These are phyloP conservation scores for Zoanthus sansibaricus DNA, from an alignment of 92 coral and sea anemone species.

Conservation along the genomic window DNA sequence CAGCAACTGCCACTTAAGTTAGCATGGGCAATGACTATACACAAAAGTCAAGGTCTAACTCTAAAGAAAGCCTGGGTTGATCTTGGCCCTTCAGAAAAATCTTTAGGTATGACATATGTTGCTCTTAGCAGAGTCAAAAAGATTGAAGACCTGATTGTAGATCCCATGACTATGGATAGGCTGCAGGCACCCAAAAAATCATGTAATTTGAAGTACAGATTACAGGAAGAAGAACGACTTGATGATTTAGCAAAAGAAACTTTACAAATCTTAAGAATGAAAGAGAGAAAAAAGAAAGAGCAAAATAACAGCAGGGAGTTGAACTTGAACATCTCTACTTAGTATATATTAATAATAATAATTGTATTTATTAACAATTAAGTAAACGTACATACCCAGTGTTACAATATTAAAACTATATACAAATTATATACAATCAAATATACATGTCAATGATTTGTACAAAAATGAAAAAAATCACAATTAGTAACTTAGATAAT, in stretches of 20 bases:
- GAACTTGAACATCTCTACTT: background rate
- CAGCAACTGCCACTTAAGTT: constrained; percentile 61
- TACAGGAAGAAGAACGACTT: constrained; percentile 26
- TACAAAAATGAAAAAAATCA: background rate
- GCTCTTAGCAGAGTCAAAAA: background rate
- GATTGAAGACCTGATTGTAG: background rate
- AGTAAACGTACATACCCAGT: background rate
- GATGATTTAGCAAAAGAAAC: constrained; percentile 26
- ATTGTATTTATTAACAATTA: background rate
- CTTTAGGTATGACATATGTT: constrained; percentile 38
- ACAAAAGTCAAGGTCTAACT: too few relatives aligned
- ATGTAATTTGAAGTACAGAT: constrained; percentile 21
- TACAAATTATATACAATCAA: background rate
- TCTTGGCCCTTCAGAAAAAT: constrained; percentile 60
- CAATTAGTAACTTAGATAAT: background rate
- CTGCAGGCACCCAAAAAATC: constrained; percentile 11
- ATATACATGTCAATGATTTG: background rate
- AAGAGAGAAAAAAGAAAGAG: constrained; percentile 1
- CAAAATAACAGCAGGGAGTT: constrained; percentile 1
- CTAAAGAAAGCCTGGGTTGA: too few relatives aligned
- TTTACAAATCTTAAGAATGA: constrained; percentile 3
- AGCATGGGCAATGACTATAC: too few relatives aligned
- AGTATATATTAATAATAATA: background rate
- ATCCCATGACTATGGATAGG: background rate
- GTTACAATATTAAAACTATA: constrained; percentile 7